Conservation (phyloP, 2,113 vertebrate species). For the Erythrolamprus reginae region DNA sequence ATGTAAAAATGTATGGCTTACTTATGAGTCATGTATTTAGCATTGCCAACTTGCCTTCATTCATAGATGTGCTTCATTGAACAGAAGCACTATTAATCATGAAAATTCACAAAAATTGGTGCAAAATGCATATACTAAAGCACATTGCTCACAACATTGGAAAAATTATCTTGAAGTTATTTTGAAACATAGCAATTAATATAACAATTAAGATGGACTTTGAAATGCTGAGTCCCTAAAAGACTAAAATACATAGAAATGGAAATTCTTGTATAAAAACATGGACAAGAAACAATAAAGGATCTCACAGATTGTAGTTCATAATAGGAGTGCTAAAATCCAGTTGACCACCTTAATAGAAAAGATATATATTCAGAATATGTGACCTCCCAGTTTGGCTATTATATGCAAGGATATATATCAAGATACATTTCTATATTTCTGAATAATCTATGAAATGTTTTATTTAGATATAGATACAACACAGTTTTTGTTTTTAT, state of each 20-base stretch:
- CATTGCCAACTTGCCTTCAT: background rate
- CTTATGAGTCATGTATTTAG: slow-evolving; percentile 20
- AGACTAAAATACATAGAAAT: background rate
- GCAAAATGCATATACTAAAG: background rate
- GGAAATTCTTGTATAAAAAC: background rate
- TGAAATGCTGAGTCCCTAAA: slow-evolving; percentile 8
- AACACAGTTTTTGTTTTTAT: background rate
- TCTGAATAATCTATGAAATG: slow-evolving; percentile 16
- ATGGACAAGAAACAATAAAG: background rate
- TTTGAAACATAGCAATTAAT: slow-evolving; percentile 7
- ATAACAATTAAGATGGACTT: background rate
- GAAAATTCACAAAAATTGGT: slow-evolving; percentile 3
- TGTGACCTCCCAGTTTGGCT: background rate
- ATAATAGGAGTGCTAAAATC: background rate
- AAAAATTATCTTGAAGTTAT: background rate
- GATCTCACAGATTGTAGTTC: background rate
- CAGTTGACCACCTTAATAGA: background rate
- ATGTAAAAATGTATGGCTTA: slow-evolving; percentile 17
- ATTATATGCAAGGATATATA: background rate
- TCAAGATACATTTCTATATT: background rate
- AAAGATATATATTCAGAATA: background rate
- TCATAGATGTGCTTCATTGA: background rate
- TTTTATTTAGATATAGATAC: background rate
- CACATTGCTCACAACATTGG: slow-evolving; percentile 13
- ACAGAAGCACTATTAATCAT: background rate